Conservation (phyloP, 2,113 vertebrate genomes). For the Cheirogaleus medius region DNA sequence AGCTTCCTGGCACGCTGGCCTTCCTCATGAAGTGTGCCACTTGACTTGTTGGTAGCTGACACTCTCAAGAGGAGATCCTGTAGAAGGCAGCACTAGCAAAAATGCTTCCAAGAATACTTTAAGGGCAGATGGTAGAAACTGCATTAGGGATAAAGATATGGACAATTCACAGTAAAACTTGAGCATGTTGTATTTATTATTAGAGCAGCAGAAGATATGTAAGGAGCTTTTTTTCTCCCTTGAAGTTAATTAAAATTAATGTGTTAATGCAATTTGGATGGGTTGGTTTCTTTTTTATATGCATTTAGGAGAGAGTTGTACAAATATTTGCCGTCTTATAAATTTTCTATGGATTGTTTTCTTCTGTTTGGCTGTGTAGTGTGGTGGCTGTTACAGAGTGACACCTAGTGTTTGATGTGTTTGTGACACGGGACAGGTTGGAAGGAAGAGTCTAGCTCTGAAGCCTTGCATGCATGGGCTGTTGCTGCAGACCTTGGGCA, state of each 20-base stretch:
- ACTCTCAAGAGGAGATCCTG: neutral
- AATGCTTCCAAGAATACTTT: neutral
- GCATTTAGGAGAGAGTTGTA: constrained; percentile 21
- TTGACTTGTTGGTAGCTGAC: neutral
- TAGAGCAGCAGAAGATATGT: constrained; percentile 27
- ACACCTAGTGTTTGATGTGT: constrained; percentile 75
- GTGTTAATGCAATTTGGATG: neutral
- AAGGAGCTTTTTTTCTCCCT: constrained; percentile 40
- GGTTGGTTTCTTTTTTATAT: constrained; percentile 47
- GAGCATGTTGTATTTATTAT: constrained; percentile 46
- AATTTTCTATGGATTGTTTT: constrained; percentile 15
- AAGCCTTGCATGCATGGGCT: neutral
- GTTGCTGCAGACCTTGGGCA: neutral
- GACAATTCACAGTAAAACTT: neutral
- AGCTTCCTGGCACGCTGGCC: neutral
- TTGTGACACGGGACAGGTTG: neutral
- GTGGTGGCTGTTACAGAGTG: constrained; percentile 63
- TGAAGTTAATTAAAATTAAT: constrained; percentile 69
- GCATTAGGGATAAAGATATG: neutral
- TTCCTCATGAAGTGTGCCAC: neutral
- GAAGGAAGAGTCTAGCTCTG: neutral
- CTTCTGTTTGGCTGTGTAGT: neutral
- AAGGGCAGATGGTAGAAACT: neutral
- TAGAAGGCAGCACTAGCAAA: neutral
- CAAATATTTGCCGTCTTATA: neutral